Base-by-base conservation (phyloP, 2,888 invertebrate species). In the Spilarctia lutea region DNA sequence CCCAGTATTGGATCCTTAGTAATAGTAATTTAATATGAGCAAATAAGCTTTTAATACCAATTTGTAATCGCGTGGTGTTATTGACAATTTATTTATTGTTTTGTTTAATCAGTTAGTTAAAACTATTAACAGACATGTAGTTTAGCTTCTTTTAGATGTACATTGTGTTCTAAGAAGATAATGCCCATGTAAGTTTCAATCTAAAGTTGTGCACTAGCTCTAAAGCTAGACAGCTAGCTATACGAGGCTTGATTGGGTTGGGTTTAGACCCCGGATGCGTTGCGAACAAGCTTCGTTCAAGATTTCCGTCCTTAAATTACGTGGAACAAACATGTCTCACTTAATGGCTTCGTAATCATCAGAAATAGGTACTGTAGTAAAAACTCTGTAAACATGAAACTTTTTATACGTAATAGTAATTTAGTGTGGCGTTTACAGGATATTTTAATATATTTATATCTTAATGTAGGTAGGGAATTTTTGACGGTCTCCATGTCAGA, bases 291-390 rank as follows among this genome's bases (percentile, higher is more conserved):
- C 39, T 8, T 8, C 86, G 88, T 85, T 83, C 88, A 85, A 85
- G 87, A 88, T 88, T 91, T 91, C 91, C 91, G 90, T 83, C 89
- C 91, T 92, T 90, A 92, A 93, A 93, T 92, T 92, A 90, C 86
- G 85, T 88, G 86, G 86, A 87, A 78, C 79, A 84, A 86, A 83
- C 86, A 85, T 86, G 84, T 87, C 88, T 87, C 81, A 85, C 84
- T 85, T 85, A 81, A 81, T 81, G 78, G 79, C 80, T 77, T 74
- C 65, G 30, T 65, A 67, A 33, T 18, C 35, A 35, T 24, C 20
- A 65, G 24, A 65, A 65, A 65, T 65, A 16, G 18, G 16, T 33
- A 20, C 33, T 45, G 18, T 6, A 45, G 6, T 13, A 18, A 45
- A 18, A 45, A 42, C 1, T 11, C 16, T 42, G 1, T 42, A 42